phyloP scores from a whole-genome alignment of 2,113 vertebrate genomes.

The Delphinus delphis region DNA sequence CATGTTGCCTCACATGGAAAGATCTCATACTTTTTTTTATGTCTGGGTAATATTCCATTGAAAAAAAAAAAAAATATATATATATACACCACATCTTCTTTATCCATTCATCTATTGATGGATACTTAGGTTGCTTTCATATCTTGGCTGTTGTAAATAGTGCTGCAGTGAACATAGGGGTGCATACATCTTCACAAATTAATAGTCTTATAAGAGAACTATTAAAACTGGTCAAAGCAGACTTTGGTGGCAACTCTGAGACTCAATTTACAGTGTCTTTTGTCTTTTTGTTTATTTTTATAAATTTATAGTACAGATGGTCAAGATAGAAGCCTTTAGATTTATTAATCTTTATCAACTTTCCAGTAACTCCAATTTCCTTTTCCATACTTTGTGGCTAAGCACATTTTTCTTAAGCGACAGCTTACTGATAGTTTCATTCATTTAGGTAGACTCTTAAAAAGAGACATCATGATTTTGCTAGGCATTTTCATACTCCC shows the following conservation, averaged over 20 bases:
- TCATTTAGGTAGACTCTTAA: not conserved
- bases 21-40: too few species aligned
- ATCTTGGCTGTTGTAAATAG: not conserved
- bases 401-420: not conserved
- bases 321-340: not conserved
- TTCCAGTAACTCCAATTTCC: not conserved
- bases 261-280: not conserved
- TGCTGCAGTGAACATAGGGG: not conserved
- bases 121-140: not conserved
- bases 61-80: too few species aligned
- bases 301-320: not conserved
- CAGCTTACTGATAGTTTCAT: not conserved
- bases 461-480: not conserved
- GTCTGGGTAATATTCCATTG: too few species aligned
- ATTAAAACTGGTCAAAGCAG: not conserved
- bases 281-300: not conserved
- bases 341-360: not conserved
- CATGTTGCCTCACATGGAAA: not conserved
- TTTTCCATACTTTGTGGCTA: not conserved
- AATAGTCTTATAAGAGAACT: not conserved
- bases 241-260: not conserved
- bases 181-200: not conserved
- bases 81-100: too few species aligned
- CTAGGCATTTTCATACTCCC: not conserved
- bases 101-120: too few species aligned